phyloP scores from a whole-genome alignment of 1,140 invertebrate genomes.

The Portunus trituberculatus region DNA sequence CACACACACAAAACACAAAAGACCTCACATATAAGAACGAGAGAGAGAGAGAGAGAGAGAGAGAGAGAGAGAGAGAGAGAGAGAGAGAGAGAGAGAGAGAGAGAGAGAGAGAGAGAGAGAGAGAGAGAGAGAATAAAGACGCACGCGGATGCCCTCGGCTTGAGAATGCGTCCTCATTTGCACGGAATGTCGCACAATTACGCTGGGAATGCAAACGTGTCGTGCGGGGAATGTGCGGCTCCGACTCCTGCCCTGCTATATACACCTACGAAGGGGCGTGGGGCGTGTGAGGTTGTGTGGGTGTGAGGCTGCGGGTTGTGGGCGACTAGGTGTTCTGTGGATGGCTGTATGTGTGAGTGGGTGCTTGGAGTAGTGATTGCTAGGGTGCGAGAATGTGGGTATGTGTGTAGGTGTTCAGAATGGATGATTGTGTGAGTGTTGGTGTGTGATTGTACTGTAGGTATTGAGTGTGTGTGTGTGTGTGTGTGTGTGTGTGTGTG shows the following conservation, averaged over 20 bases:
- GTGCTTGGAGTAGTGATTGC: neutral
- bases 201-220: constrained; percentile 69
- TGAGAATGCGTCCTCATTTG: constrained; percentile 70
- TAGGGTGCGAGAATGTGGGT: neutral
- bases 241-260: neutral
- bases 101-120: no score
- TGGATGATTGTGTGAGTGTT: neutral
- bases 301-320: neutral
- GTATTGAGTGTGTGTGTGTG: constrained; percentile 29
- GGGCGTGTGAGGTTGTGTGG: neutral
- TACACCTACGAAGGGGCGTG: neutral
- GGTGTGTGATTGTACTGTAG: neutral
- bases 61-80: no score
- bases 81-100: no score
- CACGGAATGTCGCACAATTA: constrained; percentile 70
- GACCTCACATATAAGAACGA: neutral
- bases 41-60: no score
- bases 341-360: neutral
- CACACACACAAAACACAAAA: neutral
- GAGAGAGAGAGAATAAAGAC: constrained; percentile 40
- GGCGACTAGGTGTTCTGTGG: neutral
- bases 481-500: constrained; percentile 49
- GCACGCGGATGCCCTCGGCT: neutral
- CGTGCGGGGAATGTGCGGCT: constrained; percentile 36
- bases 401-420: constrained; percentile 32